Evolutionary conservation across 2,797 vertebrate genomes (phyloP).

Genomic region (Parambassis ranga): DNA sequence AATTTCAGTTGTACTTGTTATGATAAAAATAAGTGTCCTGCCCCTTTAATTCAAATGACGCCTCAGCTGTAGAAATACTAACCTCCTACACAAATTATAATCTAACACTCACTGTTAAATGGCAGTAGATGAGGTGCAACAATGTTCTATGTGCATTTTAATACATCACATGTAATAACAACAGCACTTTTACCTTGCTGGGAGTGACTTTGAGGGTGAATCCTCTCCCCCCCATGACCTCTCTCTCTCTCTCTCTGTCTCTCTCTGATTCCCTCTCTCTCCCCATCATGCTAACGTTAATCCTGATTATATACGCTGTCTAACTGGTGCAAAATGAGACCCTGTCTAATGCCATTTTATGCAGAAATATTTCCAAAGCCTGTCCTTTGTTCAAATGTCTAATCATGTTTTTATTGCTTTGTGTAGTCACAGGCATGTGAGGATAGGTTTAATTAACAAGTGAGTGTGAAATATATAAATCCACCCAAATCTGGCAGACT

Average conservation of each 20-base stretch:
- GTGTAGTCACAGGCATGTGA: conserved; percentile 39
- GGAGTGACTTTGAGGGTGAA: conserved; percentile 28
- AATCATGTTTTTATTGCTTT: conserved; percentile 64
- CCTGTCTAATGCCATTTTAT: conserved; percentile 67
- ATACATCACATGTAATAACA: background rate
- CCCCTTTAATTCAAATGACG: too few relatives aligned
- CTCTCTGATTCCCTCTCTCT: conserved; percentile 10
- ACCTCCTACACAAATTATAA: too few relatives aligned
- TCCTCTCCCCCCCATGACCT: conserved; percentile 23
- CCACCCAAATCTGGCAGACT: conserved; percentile 28
- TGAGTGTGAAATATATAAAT: conserved; percentile 49
- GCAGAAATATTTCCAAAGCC: conserved; percentile 63
- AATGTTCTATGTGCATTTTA: background rate
- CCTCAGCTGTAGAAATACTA: too few relatives aligned
- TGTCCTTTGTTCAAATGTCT: conserved; percentile 65
- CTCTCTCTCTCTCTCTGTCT: background rate
- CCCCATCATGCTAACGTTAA: conserved; percentile 68
- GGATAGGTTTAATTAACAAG: conserved; percentile 62
- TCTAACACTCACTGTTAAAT: too few relatives aligned
- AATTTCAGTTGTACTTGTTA: too few relatives aligned
- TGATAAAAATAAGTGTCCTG: too few relatives aligned
- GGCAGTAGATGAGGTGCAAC: too few relatives aligned
- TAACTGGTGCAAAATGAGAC: conserved; percentile 68
- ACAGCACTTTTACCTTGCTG: background rate
- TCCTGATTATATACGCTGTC: conserved; percentile 73